phyloP scores from a whole-genome alignment of 2,888 invertebrate species.

The Epinotia ramella region DNA sequence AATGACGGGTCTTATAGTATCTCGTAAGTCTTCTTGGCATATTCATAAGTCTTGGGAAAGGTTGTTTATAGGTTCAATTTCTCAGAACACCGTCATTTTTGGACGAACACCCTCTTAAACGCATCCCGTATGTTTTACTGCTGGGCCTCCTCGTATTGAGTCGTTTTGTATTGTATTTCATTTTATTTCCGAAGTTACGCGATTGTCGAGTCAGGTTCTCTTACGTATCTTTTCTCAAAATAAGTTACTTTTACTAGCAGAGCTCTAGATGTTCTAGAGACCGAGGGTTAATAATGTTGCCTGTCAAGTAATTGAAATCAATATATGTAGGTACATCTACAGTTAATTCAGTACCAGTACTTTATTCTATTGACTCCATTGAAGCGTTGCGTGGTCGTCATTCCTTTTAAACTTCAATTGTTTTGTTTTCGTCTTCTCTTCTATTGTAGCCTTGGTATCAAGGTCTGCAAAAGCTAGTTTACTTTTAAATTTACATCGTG shows the following conservation, averaged over 20 bases:
- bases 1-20: neutral
- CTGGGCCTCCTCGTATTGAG: neutral
- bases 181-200: neutral
- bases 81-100: neutral
- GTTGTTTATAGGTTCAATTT: neutral
- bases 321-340: conserved; percentile 53
- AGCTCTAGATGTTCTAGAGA: neutral
- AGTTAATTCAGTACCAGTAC: conserved; percentile 58
- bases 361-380: conserved; percentile 60
- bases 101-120: neutral
- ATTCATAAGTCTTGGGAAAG: neutral
- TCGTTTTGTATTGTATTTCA: neutral
- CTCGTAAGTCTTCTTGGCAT: neutral
- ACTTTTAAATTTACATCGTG: neutral
- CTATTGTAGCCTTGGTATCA: neutral
- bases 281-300: neutral
- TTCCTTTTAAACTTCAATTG: conserved; percentile 52
- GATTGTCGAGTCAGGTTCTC: neutral
- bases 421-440: conserved; percentile 52
- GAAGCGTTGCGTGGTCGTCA: conserved; percentile 47
- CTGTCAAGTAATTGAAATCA: conserved; percentile 59
- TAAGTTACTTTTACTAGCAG: neutral
- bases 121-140: neutral
- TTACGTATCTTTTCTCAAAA: neutral
- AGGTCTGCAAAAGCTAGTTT: neutral